Base-by-base conservation (phyloP, 2,797 vertebrate genomes). In the Manis javanica region DNA sequence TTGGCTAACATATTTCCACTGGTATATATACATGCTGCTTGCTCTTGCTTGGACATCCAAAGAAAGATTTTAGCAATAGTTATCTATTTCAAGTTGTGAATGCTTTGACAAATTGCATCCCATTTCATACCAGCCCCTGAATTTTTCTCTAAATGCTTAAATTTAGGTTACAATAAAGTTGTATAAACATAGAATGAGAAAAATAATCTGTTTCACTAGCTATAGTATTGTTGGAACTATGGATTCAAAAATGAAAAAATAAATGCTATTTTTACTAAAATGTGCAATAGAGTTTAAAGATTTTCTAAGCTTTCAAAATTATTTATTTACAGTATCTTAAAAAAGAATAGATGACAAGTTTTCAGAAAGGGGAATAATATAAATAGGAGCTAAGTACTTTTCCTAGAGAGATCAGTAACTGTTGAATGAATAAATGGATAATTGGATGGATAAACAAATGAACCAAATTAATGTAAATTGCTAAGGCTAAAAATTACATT, bases 91-190 rank as follows among this genome's bases (percentile, higher is more conserved):
- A 91, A 84, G 15, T 82, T 82, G 39, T 89, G 91, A 97, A 91
- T 95, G 85, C 87, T 96, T 96, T 97, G 90, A 96, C 29, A 97
- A 96, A 97, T 86, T 96, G 95, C 92, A 90, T 34, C 53, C 95
- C 95, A 3, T 90, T 97, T 96, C 68, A 75, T 91, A 84, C 5
- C 29, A 75, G 29, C 49, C 93, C 64, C 61, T 88, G 87, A 91
- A 92, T 29, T 97, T 88, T 84, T 91, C 49, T 96, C 37, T 31
- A 95, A 90, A 94, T 46, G 88, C 90, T 83, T 53, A 97, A 97
- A 95, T 82, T 69, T 90, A 71, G 15, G 19, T 91, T 87, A 31
- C 26, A 96, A 88, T 57, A 92, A 93, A 95, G 37, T 69, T 57
- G 24, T 69, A 34, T 82, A 37, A 83, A 93, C 95, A 83, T 78